A percentile compares a stretch with the other conserved stretches of the same genome.
phyloP scores from a whole-genome alignment of 1,140 invertebrate genomes.

The Eubasilissa regina region DNA sequence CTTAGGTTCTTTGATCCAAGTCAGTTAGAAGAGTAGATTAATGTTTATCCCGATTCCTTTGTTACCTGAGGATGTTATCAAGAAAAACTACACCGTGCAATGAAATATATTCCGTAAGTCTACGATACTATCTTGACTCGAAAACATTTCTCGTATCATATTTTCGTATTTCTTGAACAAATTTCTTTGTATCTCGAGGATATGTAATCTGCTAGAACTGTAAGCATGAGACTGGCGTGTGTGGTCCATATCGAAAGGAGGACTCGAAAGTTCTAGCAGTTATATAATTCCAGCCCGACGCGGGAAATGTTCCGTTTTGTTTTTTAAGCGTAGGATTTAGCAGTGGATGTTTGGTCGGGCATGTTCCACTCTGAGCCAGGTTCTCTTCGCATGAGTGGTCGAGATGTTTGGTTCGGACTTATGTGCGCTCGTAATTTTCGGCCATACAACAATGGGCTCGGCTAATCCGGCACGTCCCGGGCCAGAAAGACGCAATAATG shows the following conservation, averaged over 20 bases:
- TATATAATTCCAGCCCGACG: background rate
- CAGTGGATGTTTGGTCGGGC: background rate
- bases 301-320: slow-evolving; percentile 7
- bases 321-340: background rate
- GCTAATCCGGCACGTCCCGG: slow-evolving; percentile 58
- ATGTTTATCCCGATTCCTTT: too few species aligned
- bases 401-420: slow-evolving; percentile 28
- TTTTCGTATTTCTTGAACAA: slow-evolving; percentile 12
- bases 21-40: too few species aligned
- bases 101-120: too few species aligned
- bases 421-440: slow-evolving; percentile 38
- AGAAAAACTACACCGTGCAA: too few species aligned
- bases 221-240: slow-evolving; percentile 11
- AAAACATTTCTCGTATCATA: slow-evolving; percentile 4
- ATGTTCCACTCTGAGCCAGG: background rate
- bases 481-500: slow-evolving; percentile 57
- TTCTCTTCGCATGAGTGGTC: background rate
- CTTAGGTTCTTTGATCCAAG: too few species aligned
- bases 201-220: slow-evolving; percentile 19
- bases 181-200: slow-evolving; percentile 13
- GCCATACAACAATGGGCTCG: slow-evolving; percentile 49
- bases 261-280: background rate
- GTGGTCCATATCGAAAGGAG: slow-evolving; percentile 4
- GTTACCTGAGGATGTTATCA: too few species aligned
- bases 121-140: too few species aligned